Conservation (phyloP, 2,888 invertebrate species). For the Limulus polyphemus region DNA sequence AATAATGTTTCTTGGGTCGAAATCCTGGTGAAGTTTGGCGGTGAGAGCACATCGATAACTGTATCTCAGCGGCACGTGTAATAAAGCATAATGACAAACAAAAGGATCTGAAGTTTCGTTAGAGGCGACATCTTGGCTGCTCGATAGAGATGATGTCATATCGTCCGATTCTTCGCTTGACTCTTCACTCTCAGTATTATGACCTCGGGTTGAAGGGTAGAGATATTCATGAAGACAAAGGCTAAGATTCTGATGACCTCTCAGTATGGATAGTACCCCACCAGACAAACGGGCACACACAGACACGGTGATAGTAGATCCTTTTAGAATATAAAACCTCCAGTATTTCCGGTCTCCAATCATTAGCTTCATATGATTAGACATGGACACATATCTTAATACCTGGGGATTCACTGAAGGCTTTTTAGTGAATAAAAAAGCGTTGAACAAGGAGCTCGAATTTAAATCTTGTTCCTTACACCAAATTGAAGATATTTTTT, state of each 20-base stretch:
- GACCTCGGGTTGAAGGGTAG: too few species aligned
- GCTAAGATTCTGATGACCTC: slow-evolving; percentile 5
- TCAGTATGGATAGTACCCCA: slow-evolving; percentile 11
- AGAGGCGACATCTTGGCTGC: slow-evolving; percentile 17
- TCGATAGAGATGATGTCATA: slow-evolving; percentile 18
- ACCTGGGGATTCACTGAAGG: slow-evolving; percentile 2
- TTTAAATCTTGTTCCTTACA: slow-evolving; percentile 11
- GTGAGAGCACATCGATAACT: slow-evolving; percentile 8
- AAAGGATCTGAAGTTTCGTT: slow-evolving; percentile 14
- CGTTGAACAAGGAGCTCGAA: slow-evolving; percentile 6
- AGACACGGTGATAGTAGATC: slow-evolving; percentile 60
- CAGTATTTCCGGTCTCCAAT: slow-evolving; percentile 78
- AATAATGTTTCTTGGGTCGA: slow-evolving; percentile 23
- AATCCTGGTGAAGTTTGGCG: neutral
- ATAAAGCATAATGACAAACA: slow-evolving; percentile 10
- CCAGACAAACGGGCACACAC: slow-evolving; percentile 56
- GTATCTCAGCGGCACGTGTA: slow-evolving; percentile 6
- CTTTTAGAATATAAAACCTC: slow-evolving; percentile 70
- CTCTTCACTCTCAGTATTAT: slow-evolving; percentile 4
- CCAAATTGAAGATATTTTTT: slow-evolving; percentile 11
- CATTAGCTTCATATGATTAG: slow-evolving; percentile 66
- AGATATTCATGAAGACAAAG: slow-evolving; percentile 5
- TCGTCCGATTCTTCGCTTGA: slow-evolving; percentile 19
- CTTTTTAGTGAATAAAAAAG: slow-evolving; percentile 8
- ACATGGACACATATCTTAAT: slow-evolving; percentile 30